Evolutionary conservation across 2,888 invertebrate species (phyloP).

Genomic region (Macrophya annulata): DNA sequence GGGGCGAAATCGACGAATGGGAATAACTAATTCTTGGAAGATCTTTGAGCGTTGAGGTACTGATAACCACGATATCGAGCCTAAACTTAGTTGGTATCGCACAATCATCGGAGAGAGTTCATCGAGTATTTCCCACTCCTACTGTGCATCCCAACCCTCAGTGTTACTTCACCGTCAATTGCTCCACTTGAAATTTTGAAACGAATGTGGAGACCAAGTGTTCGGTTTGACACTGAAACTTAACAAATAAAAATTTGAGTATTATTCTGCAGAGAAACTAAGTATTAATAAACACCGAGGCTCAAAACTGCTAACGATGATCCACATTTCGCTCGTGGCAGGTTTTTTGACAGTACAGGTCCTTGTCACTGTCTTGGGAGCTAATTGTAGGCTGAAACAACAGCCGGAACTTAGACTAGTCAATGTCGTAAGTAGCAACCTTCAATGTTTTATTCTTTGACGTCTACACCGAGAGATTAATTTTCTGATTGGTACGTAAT

Average conservation of each 20-base stretch:
- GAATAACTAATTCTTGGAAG: not conserved
- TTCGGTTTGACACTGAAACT: too few relatives aligned
- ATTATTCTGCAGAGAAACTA: not conserved
- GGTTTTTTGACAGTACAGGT: not conserved
- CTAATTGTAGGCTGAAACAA: not conserved
- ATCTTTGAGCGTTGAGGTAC: not conserved
- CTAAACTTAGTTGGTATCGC: not conserved
- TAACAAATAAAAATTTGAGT: too few relatives aligned
- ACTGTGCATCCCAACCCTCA: too few relatives aligned
- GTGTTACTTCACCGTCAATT: too few relatives aligned
- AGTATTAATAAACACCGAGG: not conserved
- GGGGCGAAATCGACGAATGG: not conserved
- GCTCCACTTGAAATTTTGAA: too few relatives aligned
- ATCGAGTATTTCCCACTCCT: too few relatives aligned
- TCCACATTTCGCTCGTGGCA: not conserved
- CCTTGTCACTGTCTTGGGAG: not conserved
- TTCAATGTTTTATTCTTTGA: not conserved
- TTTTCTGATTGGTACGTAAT: not conserved
- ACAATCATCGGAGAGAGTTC: too few relatives aligned
- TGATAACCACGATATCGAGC: not conserved
- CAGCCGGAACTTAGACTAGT: conserved; percentile 63
- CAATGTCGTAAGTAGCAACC: conserved; percentile 66
- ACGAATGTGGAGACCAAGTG: too few relatives aligned
- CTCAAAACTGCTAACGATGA: not conserved
- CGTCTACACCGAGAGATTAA: not conserved